Conservation (phyloP, 2,797 vertebrate genomes). For the Gallirallus australis region DNA sequence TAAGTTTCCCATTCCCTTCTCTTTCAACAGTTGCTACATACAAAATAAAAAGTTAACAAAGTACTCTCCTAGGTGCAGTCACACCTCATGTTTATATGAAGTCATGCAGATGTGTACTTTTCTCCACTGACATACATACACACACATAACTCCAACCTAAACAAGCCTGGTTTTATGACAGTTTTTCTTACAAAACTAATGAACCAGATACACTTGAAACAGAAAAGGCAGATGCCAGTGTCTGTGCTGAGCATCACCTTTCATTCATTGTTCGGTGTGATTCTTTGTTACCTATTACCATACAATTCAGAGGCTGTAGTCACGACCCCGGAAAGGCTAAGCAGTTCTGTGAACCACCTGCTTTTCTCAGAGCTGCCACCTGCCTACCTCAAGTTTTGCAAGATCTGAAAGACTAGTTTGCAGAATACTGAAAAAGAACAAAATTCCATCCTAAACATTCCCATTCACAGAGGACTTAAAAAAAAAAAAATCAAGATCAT, state of each 20-base stretch:
- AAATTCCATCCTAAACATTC: not conserved
- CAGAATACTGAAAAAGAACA: accelerated
- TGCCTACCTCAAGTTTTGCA: not conserved
- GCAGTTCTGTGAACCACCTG: not conserved
- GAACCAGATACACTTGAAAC: not conserved
- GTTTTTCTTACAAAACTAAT: not conserved
- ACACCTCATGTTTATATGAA: not conserved
- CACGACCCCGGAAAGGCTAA: not conserved
- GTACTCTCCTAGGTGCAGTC: no score
- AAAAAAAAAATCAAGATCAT: not conserved
- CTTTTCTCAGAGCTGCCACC: not conserved
- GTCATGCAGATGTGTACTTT: accelerated
- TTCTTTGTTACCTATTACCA: not conserved
- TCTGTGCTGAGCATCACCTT: not conserved
- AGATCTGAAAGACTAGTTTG: not conserved
- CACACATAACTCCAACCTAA: not conserved
- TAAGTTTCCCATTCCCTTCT: not conserved
- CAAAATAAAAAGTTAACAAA: not conserved
- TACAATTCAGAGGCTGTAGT: accelerated
- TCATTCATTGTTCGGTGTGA: not conserved
- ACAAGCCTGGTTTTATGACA: not conserved
- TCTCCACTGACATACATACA: not conserved
- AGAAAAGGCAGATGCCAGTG: no score
- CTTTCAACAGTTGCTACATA: not conserved
- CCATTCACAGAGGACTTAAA: not conserved